Conservation (phyloP, 1,140 invertebrate species). For the Drosophila micromelanica region DNA sequence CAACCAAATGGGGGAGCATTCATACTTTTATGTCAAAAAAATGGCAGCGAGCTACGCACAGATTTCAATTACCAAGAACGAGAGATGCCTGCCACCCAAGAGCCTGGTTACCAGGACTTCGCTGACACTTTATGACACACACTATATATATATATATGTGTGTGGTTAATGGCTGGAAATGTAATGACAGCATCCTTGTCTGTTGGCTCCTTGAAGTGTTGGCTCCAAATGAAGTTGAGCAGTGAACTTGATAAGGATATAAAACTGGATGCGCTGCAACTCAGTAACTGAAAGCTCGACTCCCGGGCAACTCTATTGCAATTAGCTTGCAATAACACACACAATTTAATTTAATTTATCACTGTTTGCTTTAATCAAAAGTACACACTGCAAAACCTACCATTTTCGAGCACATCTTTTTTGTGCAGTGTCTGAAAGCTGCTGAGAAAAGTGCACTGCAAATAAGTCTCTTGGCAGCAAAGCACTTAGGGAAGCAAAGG, state of each 20-base stretch:
- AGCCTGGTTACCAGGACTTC: slow-evolving; percentile 8
- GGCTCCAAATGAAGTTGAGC: neutral
- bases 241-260: slow-evolving; percentile 15
- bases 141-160: slow-evolving; percentile 4
- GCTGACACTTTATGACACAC: slow-evolving; percentile 40
- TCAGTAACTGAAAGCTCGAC: slow-evolving; percentile 27
- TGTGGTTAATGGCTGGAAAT: slow-evolving; percentile 50
- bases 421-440: no score
- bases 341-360: slow-evolving; percentile 13
- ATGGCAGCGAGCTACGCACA: slow-evolving; percentile 18
- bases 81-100: slow-evolving; percentile 1
- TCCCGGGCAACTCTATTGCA: slow-evolving; percentile 6
- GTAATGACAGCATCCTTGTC: slow-evolving; percentile 30
- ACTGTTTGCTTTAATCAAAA: slow-evolving; percentile 26
- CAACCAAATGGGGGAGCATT: neutral
- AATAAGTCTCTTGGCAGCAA: neutral
- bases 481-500: no score
- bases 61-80: slow-evolving; percentile 40
- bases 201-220: slow-evolving; percentile 5
- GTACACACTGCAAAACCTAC: no score
- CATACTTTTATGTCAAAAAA: slow-evolving; percentile 30
- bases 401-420: no score
- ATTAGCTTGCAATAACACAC: slow-evolving; percentile 27
- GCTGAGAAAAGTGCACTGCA: neutral
- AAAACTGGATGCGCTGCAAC: slow-evolving; percentile 18